Base-by-base conservation (phyloP, 1,140 invertebrate species). In the Drosophila paulistorum region DNA sequence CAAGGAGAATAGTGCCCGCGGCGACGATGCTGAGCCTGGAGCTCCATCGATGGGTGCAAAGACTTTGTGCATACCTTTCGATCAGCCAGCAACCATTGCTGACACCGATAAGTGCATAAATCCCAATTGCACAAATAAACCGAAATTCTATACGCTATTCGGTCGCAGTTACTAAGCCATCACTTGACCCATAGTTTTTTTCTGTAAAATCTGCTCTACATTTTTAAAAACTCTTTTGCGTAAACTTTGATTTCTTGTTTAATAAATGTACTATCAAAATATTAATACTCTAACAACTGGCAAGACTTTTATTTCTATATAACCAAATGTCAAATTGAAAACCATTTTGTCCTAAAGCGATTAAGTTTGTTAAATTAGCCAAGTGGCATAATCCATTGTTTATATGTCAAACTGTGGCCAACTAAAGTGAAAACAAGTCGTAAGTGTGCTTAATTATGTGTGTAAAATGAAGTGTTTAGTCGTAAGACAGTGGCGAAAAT, bases 11-110 rank as follows among this genome's bases (percentile, higher is more conserved):
- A 99, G 98, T 92, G 96, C 97, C 13, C 96, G 90, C 20, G 90
- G 89, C 70, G 93, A 93, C 23, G 94, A 94, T 14, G 97, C 97
- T 73, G 93, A 93, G 35, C 94, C 94, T 3, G 97, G 98, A 81
- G 95, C 96, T 45, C 97, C 98, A 20, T 95, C 98, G 0, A 99
- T 99, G 98, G 99, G 99, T 39, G 99, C 99, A 5, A 99, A 99
- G 93, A 96, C 97, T 23, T 93, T 99, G 0, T 99, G 99, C 92
- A 98, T 99, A 86, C 99, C 99, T 10, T 97, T 99, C 90, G 94
- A 98, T 26, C 98, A 99, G 90, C 95, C 96, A 2, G 92, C 94
- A 6, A 65, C 90, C 11, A 93, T 97, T 41, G 92, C 93, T 54
- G 71, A 92, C 13, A 90, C 90, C 13, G 94, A 96, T 57, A 96